Evolutionary conservation across 2,888 invertebrate genomes (phyloP).

Genomic region (Panopea generosa): DNA sequence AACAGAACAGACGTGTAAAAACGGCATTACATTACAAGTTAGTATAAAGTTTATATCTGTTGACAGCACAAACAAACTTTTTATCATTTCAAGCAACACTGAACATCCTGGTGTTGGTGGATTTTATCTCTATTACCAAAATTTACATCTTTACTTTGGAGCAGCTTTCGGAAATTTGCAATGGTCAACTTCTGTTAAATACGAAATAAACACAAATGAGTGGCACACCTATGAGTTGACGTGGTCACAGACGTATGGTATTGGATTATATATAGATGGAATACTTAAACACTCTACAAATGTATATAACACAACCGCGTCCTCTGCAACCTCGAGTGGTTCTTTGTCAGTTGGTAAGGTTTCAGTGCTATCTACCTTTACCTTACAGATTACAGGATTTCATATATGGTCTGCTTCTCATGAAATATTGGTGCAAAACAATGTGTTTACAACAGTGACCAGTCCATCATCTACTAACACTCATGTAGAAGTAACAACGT

Average conservation of each 20-base stretch:
- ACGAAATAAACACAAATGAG: not conserved
- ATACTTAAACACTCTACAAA: not conserved
- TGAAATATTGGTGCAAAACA: slow-evolving; percentile 8
- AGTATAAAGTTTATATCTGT: not conserved
- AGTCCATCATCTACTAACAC: slow-evolving; percentile 8
- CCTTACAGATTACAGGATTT: not conserved
- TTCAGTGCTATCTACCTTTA: no score
- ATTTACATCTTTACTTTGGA: not conserved
- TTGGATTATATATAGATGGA: slow-evolving; percentile 5
- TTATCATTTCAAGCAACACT: slow-evolving; percentile 9
- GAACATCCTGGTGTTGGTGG: not conserved
- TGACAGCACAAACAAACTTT: not conserved
- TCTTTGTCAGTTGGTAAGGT: no score
- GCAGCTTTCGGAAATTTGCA: not conserved
- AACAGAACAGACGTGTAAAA: not conserved
- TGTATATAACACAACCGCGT: not conserved
- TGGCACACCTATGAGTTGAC: slow-evolving; percentile 11
- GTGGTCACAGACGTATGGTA: slow-evolving; percentile 14
- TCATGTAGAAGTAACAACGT: not conserved
- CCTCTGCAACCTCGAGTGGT: no score
- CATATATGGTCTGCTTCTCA: not conserved
- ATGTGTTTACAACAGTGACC: slow-evolving; percentile 16
- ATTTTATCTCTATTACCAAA: slow-evolving; percentile 18
- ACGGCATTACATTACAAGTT: slow-evolving; percentile 21
- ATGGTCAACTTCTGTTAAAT: slow-evolving; percentile 12